These are phyloP conservation scores for Sebastolobus alascanus DNA, from an alignment of 2,797 vertebrate genomes.

Conservation along the genomic window DNA sequence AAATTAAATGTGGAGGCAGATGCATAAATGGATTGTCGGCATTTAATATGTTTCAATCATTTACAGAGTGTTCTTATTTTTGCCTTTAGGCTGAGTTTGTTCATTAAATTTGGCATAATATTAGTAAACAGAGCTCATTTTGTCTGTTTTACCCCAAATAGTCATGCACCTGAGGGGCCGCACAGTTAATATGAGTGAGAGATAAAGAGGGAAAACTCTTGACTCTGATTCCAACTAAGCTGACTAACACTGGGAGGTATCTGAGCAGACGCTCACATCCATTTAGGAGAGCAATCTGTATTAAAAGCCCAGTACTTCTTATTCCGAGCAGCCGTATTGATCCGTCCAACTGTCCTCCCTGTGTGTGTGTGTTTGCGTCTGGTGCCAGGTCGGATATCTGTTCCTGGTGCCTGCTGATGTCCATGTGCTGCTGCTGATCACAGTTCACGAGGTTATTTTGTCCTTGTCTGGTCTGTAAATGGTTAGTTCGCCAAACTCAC, in stretches of 20 bases:
- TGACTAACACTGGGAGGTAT: constrained; percentile 64
- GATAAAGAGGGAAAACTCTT: constrained; percentile 54
- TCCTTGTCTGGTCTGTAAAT: constrained; percentile 20
- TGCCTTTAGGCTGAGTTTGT: constrained; percentile 30
- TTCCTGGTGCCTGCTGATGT: constrained; percentile 52
- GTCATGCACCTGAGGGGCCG: constrained; percentile 30
- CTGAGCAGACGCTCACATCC: constrained; percentile 67
- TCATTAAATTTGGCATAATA: constrained; percentile 44
- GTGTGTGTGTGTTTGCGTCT: constrained; percentile 65
- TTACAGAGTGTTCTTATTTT: constrained; percentile 5
- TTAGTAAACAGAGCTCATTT: constrained; percentile 55
- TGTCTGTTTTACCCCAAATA: constrained; percentile 46
- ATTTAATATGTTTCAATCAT: constrained; percentile 25
- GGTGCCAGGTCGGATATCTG: constrained; percentile 67
- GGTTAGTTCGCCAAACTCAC: not conserved
- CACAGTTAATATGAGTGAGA: constrained; percentile 57
- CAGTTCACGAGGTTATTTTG: constrained; percentile 43
- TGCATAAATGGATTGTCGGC: not conserved
- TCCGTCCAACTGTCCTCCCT: constrained; percentile 60
- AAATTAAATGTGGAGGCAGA: not conserved
- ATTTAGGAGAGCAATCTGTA: constrained; percentile 76
- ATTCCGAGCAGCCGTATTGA: constrained; percentile 72
- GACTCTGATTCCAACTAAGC: constrained; percentile 51
- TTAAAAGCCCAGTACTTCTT: constrained; percentile 68
- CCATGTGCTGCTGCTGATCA: constrained; percentile 44